Percentiles rank a stretch among this genome's conserved stretches.
These are phyloP conservation scores for Lasiurus borealis DNA, from an alignment of 2,113 vertebrate species.

Conservation along the genomic window DNA sequence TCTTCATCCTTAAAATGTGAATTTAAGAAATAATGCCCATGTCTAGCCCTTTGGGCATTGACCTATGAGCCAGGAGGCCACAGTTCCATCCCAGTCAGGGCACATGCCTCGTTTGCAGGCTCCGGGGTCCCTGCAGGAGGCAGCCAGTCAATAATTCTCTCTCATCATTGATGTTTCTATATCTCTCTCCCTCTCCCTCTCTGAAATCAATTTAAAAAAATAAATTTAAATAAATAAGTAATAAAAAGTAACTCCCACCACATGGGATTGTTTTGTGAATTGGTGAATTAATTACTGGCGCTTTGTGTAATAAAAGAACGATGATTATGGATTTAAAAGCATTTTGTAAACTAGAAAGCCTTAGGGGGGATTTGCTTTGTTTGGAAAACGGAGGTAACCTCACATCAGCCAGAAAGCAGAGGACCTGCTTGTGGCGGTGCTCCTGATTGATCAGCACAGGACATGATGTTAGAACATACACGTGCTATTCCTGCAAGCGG, in stretches of 20 bases:
- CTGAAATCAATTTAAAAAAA: too few species aligned
- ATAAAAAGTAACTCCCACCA: background rate
- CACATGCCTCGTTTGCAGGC: too few species aligned
- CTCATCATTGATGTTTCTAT: too few species aligned
- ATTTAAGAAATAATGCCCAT: background rate
- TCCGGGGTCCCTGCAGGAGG: too few species aligned
- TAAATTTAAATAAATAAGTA: too few species aligned
- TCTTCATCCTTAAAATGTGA: background rate
- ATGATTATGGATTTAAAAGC: background rate
- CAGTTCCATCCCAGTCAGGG: too few species aligned
- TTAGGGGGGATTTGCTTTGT: background rate
- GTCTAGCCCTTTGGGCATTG: too few species aligned
- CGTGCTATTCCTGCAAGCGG: background rate
- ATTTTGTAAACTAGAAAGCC: slow-evolving; percentile 9
- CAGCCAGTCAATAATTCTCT: too few species aligned
- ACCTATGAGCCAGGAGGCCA: too few species aligned
- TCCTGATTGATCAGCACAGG: background rate
- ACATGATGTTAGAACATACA: background rate
- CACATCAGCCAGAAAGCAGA: background rate
- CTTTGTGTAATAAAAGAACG: background rate
- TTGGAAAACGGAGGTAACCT: background rate
- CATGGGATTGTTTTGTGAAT: background rate
- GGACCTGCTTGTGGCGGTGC: background rate
- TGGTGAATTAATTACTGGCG: background rate
- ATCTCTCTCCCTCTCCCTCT: too few species aligned